A percentile compares a stretch with the other conserved stretches of the same genome.
phyloP scores from a whole-genome alignment of 2,888 invertebrate species.

The Holacanthella duospinosa region DNA sequence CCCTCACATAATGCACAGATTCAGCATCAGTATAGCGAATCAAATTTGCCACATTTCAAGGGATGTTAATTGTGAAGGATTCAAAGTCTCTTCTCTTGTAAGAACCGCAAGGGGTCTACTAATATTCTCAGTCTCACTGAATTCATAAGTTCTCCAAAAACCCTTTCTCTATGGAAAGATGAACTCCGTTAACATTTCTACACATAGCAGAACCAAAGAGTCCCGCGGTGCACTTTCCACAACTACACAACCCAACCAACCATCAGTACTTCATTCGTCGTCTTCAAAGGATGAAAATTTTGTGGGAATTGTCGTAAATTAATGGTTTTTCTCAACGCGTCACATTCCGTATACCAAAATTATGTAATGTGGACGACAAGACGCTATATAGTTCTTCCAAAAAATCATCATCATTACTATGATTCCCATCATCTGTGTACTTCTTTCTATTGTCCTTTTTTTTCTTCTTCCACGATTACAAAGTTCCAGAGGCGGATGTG shows the following conservation, averaged over 20 bases:
- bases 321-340: no score
- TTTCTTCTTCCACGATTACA: no score
- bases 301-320: background rate
- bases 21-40: background rate
- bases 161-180: background rate
- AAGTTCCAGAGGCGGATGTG: no score
- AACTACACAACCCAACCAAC: background rate
- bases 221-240: slow-evolving; percentile 3
- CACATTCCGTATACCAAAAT: background rate
- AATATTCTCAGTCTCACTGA: background rate
- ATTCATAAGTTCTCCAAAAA: background rate
- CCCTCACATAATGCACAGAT: no score
- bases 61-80: background rate
- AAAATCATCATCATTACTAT: background rate
- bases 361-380: background rate
- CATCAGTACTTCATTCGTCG: no score
- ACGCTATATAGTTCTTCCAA: background rate
- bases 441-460: no score
- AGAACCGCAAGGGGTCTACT: background rate
- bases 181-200: background rate
- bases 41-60: slow-evolving; percentile 3
- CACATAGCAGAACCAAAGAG: background rate
- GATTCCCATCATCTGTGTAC: background rate
- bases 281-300: no score
- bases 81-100: background rate